These are phyloP conservation scores for Tenthredo livida DNA, from an alignment of 2,888 invertebrate species.

Conservation along the genomic window DNA sequence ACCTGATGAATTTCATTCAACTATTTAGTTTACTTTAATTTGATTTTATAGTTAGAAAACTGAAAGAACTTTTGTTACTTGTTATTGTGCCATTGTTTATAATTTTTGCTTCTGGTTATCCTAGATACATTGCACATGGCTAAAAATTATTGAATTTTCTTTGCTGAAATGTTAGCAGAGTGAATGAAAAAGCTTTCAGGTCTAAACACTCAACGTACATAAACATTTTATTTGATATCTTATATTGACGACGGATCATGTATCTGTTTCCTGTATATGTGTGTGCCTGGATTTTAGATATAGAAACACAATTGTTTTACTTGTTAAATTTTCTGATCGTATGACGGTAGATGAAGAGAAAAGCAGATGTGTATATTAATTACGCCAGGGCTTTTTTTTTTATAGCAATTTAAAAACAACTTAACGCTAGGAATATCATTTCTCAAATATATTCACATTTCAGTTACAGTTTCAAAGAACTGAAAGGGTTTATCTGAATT, in stretches of 20 bases:
- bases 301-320: constrained; percentile 9
- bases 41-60: background rate
- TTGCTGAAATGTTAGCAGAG: constrained; percentile 8
- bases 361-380: background rate
- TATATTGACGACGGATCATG: constrained; percentile 15
- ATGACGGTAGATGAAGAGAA: background rate
- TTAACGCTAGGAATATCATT: constrained; percentile 25
- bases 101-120: background rate
- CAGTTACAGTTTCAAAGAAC: constrained; percentile 36
- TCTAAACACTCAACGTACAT: constrained; percentile 29
- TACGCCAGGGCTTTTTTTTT: background rate
- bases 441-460: constrained; percentile 33
- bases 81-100: constrained; percentile 9
- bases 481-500: constrained; percentile 45
- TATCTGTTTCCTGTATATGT: constrained; percentile 20
- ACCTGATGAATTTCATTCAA: background rate
- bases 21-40: background rate
- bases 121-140: background rate
- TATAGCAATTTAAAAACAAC: background rate
- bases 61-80: background rate
- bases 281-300: constrained; percentile 16
- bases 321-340: background rate
- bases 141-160: constrained; percentile 6
- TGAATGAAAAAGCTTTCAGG: constrained; percentile 6
- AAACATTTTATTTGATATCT: constrained; percentile 39